Conservation (phyloP, 2,113 vertebrate species). For the Suncus etruscus region DNA sequence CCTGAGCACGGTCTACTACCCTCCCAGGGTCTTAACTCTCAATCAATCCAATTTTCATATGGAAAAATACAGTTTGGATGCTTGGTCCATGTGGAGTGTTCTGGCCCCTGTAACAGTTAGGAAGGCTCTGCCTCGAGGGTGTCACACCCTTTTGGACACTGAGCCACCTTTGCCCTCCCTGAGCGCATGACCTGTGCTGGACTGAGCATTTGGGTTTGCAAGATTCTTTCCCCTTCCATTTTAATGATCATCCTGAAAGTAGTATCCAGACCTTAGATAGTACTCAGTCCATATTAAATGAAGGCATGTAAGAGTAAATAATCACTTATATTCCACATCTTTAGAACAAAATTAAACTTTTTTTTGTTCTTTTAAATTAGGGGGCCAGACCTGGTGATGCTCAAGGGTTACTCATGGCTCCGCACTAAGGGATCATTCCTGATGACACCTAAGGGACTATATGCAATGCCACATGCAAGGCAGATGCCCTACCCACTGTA, state of each 20-base stretch:
- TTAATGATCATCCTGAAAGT: neutral
- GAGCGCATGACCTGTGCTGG: neutral
- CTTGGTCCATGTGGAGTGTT: neutral
- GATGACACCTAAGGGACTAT: too few species aligned
- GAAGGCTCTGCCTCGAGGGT: neutral
- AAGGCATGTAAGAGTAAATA: neutral
- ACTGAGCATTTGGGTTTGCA: neutral
- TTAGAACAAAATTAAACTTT: constrained; percentile 44
- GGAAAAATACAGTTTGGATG: neutral
- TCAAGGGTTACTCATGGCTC: too few species aligned
- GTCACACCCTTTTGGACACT: neutral
- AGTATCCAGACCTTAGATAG: neutral
- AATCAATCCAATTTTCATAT: neutral
- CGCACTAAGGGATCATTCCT: too few species aligned
- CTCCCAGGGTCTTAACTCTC: too few species aligned
- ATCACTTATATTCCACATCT: neutral
- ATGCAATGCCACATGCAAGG: too few species aligned
- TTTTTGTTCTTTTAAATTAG: neutral
- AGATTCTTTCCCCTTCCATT: neutral
- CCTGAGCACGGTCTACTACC: fast-evolving
- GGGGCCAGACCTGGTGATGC: too few species aligned
- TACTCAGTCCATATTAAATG: neutral
- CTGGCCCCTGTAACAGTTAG: too few species aligned
- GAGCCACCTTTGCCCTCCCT: neutral
- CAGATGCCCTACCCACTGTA: too few species aligned